phyloP scores from a whole-genome alignment of 2,113 vertebrate genomes.

The Tricholaema leucomelas region DNA sequence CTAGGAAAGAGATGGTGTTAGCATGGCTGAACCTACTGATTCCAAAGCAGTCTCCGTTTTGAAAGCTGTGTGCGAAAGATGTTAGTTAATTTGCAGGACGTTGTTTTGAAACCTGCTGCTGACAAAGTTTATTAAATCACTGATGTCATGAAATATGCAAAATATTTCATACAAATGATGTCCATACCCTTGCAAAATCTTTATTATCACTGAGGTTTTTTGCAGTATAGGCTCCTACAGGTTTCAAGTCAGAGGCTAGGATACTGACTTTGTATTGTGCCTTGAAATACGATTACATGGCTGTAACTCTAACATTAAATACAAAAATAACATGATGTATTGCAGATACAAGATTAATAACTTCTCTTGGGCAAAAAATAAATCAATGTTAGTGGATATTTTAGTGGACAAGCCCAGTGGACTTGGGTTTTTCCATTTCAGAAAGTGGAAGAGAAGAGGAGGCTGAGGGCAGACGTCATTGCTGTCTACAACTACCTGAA shows the following conservation, averaged over 20 bases:
- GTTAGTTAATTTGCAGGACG: not conserved
- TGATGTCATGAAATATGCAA: not conserved
- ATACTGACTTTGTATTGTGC: not conserved
- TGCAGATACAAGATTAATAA: not conserved
- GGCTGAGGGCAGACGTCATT: too few relatives aligned
- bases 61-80: not conserved
- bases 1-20: not conserved
- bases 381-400: not conserved
- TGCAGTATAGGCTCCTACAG: not conserved
- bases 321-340: not conserved
- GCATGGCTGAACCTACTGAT: not conserved
- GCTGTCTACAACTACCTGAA: too few relatives aligned
- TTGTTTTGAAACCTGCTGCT: not conserved
- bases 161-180: not conserved
- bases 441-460: not conserved
- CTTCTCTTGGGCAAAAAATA: not conserved
- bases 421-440: not conserved
- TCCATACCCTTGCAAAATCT: not conserved
- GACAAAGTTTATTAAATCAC: not conserved
- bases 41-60: not conserved
- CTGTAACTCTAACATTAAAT: not conserved
- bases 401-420: not conserved
- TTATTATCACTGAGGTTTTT: not conserved
- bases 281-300: not conserved
- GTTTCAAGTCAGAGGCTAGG: not conserved